Percentiles rank a stretch among this genome's conserved stretches.
Conservation (phyloP, 2,113 vertebrate genomes). For the Cisticola juncidis region DNA sequence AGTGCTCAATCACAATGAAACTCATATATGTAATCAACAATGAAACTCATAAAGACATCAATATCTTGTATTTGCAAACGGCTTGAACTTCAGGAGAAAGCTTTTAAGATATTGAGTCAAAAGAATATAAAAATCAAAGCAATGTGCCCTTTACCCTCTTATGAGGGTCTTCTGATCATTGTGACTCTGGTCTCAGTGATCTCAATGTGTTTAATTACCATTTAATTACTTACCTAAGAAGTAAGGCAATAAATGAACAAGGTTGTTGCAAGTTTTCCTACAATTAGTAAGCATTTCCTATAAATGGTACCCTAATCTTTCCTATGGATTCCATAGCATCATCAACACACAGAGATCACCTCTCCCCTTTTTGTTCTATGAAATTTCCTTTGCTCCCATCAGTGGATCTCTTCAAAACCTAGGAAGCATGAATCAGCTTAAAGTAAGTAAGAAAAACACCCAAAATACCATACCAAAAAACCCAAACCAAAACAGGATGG, state of each 20-base stretch:
- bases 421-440: neutral
- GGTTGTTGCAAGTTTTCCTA: neutral
- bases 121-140: neutral
- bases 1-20: neutral
- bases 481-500: neutral
- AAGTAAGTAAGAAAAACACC: neutral
- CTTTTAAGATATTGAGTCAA: neutral
- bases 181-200: neutral
- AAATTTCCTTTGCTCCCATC: neutral
- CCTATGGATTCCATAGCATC: neutral
- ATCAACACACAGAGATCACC: fast-evolving
- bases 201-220: neutral
- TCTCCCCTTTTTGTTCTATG: neutral
- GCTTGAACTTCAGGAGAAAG: neutral
- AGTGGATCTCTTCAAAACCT: neutral
- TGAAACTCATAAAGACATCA: neutral
- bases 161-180: neutral
- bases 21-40: neutral
- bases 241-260: neutral
- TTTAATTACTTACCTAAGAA: neutral
- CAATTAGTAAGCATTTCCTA: neutral
- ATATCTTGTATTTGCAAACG: no score
- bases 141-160: neutral
- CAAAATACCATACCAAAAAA: neutral
- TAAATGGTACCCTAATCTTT: neutral